A percentile compares a stretch with the other conserved stretches of the same genome.
phyloP scores from a whole-genome alignment of 2,113 vertebrate species.

The Lophotis ruficrista region DNA sequence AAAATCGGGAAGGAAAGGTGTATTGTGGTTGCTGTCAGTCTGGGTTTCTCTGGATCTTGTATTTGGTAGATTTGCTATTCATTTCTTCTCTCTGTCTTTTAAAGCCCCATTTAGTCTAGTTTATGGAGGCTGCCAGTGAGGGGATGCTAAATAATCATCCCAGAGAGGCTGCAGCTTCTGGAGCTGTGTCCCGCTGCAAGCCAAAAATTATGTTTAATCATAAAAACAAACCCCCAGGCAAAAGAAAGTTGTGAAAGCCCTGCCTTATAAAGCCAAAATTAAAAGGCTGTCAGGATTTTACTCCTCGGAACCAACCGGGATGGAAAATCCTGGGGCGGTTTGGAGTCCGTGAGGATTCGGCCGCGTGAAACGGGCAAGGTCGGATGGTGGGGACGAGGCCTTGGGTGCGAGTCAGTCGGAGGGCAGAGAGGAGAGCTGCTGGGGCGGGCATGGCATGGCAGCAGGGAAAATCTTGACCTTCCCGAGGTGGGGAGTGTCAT shows the following conservation, averaged over 20 bases:
- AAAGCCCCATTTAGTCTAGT: neutral
- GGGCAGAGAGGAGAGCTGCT: neutral
- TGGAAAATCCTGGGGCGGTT: neutral
- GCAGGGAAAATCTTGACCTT: neutral
- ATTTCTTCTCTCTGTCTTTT: neutral
- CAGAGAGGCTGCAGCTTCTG: neutral
- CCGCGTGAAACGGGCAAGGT: neutral
- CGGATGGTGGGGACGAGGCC: neutral
- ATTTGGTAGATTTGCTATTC: neutral
- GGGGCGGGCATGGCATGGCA: fast-evolving
- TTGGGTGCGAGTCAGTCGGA: fast-evolving
- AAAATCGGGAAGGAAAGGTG: neutral
- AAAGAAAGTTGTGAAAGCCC: neutral
- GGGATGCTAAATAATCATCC: conserved; percentile 19
- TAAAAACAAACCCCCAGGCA: neutral
- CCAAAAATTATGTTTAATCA: neutral
- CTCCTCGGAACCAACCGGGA: neutral
- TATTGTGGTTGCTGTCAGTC: neutral
- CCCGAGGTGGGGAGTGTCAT: neutral
- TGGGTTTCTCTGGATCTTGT: neutral
- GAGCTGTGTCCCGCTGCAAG: neutral
- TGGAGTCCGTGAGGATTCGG: neutral
- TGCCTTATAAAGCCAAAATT: neutral
- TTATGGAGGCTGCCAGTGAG: conserved; percentile 34
- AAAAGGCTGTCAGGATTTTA: neutral